Evolutionary conservation across 2,113 vertebrate genomes (phyloP), one percentile per base, ranked within the genome.

Genomic region (Neoarius graeffei): DNA sequence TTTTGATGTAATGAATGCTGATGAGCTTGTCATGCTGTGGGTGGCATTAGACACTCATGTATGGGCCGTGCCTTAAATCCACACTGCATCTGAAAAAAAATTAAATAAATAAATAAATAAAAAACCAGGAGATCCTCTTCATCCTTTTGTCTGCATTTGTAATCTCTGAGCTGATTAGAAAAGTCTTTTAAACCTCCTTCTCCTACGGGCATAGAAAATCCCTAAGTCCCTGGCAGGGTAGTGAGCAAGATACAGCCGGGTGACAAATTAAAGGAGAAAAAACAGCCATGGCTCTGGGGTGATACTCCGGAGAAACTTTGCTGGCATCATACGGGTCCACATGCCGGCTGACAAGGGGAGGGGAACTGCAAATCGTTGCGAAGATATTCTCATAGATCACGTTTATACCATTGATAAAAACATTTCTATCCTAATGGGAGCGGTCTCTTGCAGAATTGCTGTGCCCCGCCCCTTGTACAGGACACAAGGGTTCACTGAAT

Each of bases 151-250:
- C 89, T 89, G 66, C 67, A 66, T 85, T 87, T 94, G 95, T 96
- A 97, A 97, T 97, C 96, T 96, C 96, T 94, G 95, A 96, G 95
- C 96, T 97, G 96, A 97, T 97, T 96, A 96, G 94, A 93, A 94
- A 94, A 62, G 57, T 94, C 94, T 94, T 95, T 95, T 95, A 95
- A 94, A 94, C 73, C 48, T 30, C 60, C 82, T 15, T 95, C 94
- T 93, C 74, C 74, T 20, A 77, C 19, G 83, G 64, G 76, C n/a
- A 35, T 71, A 88, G 73, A 83, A 74, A 67, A 67, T 67, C 87
- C 82, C 73, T 52, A 48, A 83, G 81, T 74, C 23, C 50, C 19
- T 50, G n/a, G 11, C 25, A 35, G 48, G 20, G 23, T 80, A 9
- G 56, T 4, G 27, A 56, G 56, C 27, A 56, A 56, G 10, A 67